Percentiles rank a stretch among this genome's conserved stretches.
Conservation (phyloP, 2,113 vertebrate genomes). For the Antechinus stuartii region DNA sequence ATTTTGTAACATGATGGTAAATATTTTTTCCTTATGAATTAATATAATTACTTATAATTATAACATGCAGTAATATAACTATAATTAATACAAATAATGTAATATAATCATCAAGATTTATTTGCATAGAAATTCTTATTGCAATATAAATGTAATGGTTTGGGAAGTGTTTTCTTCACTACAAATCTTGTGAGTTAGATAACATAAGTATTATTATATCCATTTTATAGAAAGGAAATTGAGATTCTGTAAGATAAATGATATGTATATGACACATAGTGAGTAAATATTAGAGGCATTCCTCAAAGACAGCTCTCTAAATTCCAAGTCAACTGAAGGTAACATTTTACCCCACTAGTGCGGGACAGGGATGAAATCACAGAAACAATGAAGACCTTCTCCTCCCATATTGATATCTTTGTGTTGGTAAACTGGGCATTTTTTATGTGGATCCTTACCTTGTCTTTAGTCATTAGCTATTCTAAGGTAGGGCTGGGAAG, state of each 20-base stretch:
- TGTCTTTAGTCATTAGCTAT: no score
- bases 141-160: background rate
- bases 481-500: no score
- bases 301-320: background rate
- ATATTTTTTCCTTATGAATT: no score
- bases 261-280: background rate
- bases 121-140: background rate
- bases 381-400: no score
- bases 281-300: background rate
- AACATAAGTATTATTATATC: background rate
- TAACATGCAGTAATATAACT: no score
- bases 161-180: background rate
- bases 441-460: no score
- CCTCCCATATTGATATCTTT: no score
- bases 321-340: background rate
- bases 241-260: background rate
- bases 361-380: background rate
- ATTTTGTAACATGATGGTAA: no score
- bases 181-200: background rate
- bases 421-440: no score
- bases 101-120: background rate
- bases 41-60: no score
- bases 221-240: background rate
- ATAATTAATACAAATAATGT: no score
- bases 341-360: background rate